phyloP scores from a whole-genome alignment of 2,113 vertebrate species.

The Peromyscus maniculatus region DNA sequence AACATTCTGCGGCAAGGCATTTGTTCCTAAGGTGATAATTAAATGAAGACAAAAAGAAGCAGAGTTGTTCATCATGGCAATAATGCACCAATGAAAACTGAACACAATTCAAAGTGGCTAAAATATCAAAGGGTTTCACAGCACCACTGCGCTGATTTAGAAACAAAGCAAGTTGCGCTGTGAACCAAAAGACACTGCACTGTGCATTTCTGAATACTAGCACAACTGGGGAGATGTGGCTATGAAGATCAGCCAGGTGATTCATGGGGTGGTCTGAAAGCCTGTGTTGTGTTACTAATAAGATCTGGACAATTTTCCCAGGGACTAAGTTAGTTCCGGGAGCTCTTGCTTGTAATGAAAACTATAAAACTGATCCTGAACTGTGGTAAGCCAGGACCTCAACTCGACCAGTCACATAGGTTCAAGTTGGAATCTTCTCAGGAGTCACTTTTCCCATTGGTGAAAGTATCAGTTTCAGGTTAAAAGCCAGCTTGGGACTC shows the following conservation, averaged over 20 bases:
- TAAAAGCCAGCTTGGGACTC: neutral
- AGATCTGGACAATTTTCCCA: neutral
- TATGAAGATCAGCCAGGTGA: neutral
- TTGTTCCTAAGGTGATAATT: neutral
- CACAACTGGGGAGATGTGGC: neutral
- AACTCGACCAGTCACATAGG: neutral
- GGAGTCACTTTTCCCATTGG: neutral
- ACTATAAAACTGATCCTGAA: neutral
- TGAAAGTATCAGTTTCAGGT: neutral
- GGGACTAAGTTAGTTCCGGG: neutral
- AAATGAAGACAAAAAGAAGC: neutral
- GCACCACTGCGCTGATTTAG: neutral
- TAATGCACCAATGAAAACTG: neutral
- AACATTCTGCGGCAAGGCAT: neutral
- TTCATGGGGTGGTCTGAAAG: neutral
- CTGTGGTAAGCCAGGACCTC: neutral
- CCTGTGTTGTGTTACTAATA: neutral
- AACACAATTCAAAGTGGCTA: neutral
- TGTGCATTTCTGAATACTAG: neutral
- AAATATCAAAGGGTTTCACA: neutral
- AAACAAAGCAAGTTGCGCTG: neutral
- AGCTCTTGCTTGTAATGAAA: conserved; percentile 10
- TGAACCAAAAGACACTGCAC: neutral
- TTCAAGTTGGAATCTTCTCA: neutral
- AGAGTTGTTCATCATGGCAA: neutral